Evolutionary conservation across 2,797 vertebrate species (phyloP), one percentile per base, ranked within the genome.

Genomic region (Pelodytes ibericus): DNA sequence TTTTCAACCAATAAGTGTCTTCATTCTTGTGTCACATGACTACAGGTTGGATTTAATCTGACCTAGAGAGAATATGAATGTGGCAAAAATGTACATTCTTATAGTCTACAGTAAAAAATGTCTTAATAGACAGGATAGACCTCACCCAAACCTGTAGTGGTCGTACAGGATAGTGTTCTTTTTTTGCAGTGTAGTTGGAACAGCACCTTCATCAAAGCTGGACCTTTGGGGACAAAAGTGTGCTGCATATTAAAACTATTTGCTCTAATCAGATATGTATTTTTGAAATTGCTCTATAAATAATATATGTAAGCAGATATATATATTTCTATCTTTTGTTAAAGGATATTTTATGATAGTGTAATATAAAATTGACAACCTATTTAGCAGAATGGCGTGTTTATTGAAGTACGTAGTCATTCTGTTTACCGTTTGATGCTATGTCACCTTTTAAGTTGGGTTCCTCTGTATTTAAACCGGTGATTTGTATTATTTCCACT

Each of bases 181-280:
- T 8, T 13, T 44, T 3, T 3, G 18, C 41, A n/a, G n/a, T n/a
- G n/a, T 16, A 13, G 15, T 44, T 13, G 41, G 11, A 44, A 16
- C 41, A 44, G 41, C 41, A 44, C 41, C 18, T 44, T 24, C 41
- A 3, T 15, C 25, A 10, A 2, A 29, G 27, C 2, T 22, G 18
- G n/a, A 24, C 62, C 0, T 57, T 71, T 56, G 62, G 84, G 81
- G 31, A 82, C 79, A 30, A 84, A 24, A 20, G 77, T 70, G 72
- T 81, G 60, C 73, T 82, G 79, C 78, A 77, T 66, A 81, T 3
- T 9, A n/a, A 75, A 80, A 59, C 39, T 71, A 53, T 87, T 84
- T 20, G 75, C 24, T 82, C 81, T 85, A 65, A 82, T 79, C 76
- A 26, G 51, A 72, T 79, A 68, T 79, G 44, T 79, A 79, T 79